Evolutionary conservation across 2,888 invertebrate genomes (phyloP), one percentile per base, ranked within the genome.

Genomic region (Agrotis segetum): DNA sequence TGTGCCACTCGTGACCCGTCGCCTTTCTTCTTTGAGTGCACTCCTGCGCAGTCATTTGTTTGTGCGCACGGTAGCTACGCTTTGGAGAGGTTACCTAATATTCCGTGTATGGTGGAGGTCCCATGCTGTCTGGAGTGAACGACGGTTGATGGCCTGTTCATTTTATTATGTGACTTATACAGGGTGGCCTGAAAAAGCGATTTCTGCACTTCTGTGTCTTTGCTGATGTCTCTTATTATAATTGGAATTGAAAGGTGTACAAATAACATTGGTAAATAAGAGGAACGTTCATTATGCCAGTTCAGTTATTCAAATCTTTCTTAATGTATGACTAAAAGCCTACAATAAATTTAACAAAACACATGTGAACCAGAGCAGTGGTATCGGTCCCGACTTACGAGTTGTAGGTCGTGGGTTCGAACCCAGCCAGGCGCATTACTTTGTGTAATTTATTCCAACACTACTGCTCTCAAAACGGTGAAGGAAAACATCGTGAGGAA

Each of bases 1-100:
- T 88, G 87, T 88, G 89, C 84, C 83, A 79, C 77, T 89, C 91
- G 91, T 93, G 93, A 91, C 90, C 86, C 52, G 80, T 79, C 84
- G 87, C 86, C 87, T 88, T 77, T 85, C 79, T 77, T 83, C 77
- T 81, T 53, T 24, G 67, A 56, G 47, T 14, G 29, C n/a, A 64
- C 79, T 82, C 67, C 70, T 64, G 82, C 67, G 60, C 66, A 77
- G 47, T 64, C 84, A 85, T 87, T 85, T 85, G 84, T 87, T 82
- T 79, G 81, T 82, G 81, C 77, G 63, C 24, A 44, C 62, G n/a
- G 62, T 75, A 81, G 68, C 63, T 53, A 77, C 65, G 71, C 19
- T 67, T 76, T 52, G 67, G 72, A 50, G 56, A 52, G 34, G 71
- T 73, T 79, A 66, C 71, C 67, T 73, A 76, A 83, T 76, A 67